Base-by-base conservation (phyloP, 1,140 invertebrate genomes). In the Calephelis virginiensis region DNA sequence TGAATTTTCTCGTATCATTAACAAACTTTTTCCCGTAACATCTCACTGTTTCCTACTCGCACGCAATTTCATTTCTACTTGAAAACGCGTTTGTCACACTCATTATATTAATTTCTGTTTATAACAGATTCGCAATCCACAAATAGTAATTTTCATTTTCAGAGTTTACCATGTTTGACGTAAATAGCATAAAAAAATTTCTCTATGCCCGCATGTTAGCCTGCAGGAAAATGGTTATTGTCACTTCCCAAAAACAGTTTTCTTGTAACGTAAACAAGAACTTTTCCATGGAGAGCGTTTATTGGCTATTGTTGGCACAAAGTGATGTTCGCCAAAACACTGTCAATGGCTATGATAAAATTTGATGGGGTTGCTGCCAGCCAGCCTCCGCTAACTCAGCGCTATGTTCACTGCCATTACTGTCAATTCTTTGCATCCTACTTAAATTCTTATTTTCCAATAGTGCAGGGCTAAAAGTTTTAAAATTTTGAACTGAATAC, bases 271-370 rank as follows among this genome's bases (percentile, higher is more conserved):
- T 66, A 53, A 64, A 49, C 46, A 49, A 66, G 61, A 64, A 50
- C 61, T 69, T 72, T 60, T 56, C 47, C 50, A 40, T 47, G 63
- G 66, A 37, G 63, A 13, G 17, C 67, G 63, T 64, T 70, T 68
- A 71, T 71, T 71, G 72, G 62, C 48, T 50, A 28, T 71, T 66
- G 66, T 70, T 63, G 64, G 64, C 68, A 71, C 48, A 53, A 70
- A 72, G 64, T 70, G 70, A 76, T 66, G 67, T 64, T 79, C 73
- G 83, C 83, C 83, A 86, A 88, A 86, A 84, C 78, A 75, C 63
- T 88, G 83, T 87, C 85, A 83, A 88, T 84, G 70, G 76, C 71
- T 72, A 77, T 84, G 82, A 90, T 84, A 88, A 90, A 90, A 88
- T 86, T 86, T 89, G 83, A 89, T 85, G 78, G 78, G 72, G 66